Evolutionary conservation across 2,113 vertebrate genomes (phyloP).

Genomic region (Noturus placidus): DNA sequence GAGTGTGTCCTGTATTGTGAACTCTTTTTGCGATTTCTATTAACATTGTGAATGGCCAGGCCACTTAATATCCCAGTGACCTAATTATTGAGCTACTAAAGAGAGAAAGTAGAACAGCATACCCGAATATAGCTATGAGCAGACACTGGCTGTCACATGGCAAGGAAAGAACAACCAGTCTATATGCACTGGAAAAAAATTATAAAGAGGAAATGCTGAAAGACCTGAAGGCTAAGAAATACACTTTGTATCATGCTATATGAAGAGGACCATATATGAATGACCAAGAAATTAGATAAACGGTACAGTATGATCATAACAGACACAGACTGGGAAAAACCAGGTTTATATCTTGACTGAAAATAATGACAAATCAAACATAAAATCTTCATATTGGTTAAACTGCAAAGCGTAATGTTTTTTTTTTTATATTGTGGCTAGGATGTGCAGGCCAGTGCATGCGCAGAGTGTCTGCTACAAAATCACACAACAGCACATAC

Average conservation of each 20-base stretch:
- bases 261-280: background rate
- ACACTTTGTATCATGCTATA: background rate
- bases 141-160: constrained; percentile 37
- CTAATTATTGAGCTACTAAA: constrained; percentile 41
- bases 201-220: background rate
- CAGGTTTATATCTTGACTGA: background rate
- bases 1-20: constrained; percentile 31
- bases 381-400: constrained; percentile 33
- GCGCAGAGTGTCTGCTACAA: constrained; percentile 24
- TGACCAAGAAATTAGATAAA: background rate
- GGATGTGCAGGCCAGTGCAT: constrained; percentile 30
- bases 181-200: background rate
- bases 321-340: background rate
- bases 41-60: constrained; percentile 29
- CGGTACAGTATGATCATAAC: constrained; percentile 19
- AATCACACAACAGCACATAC: constrained; percentile 32
- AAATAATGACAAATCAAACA: constrained; percentile 31
- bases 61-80: constrained; percentile 18
- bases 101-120: constrained; percentile 45
- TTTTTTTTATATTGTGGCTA: constrained; percentile 28
- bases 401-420: background rate
- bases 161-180: background rate
- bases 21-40: constrained; percentile 34
- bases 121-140: constrained; percentile 34
- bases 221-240: background rate